Base-by-base conservation (phyloP, 2,888 invertebrate genomes). In the Conops quadrifasciatus region DNA sequence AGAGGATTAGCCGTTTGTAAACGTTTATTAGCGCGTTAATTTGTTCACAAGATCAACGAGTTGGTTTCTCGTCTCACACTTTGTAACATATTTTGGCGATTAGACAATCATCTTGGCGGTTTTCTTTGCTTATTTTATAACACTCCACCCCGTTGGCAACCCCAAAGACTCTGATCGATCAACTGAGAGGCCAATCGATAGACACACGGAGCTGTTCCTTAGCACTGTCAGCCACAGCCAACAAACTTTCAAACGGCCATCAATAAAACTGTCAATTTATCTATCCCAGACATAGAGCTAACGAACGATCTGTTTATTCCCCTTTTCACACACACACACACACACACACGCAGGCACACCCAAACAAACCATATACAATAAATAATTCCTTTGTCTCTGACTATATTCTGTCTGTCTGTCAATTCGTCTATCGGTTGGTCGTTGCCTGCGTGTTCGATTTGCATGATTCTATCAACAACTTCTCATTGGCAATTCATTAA, bases 401-500 rank as follows among this genome's bases (percentile, higher is more conserved):
- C 24, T 24, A 13, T 24, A 28, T 13, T 58, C 28, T 28, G 58
- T 15, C 58, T 24, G 28, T 15, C 58, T 28, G 28, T 26, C 58
- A 11, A 28, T 28, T 15, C 15, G 26, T 28, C 3, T 13, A 28
- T 2, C 16, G 4, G 2, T 28, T 28, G 58, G 15, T 58, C 19
- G 11, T 16, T 15, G 58, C 9, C 4, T 28, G 58, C 47, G 47
- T 63, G 43, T 19, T 62, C 36, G 21, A 62, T 63, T 45, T 63
- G 63, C 63, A 13, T 63, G 21, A n/a, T 21, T 63, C 26, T 28
- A 63, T 63, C 45, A 63, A 36, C 63, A 63, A 24, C 45, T 45
- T 45, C 19, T 63, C 45, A 63, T 45, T 45, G 24, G 43, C 62
- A 45, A 43, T 45, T 36, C 2, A 62, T 19, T 21, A 36, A 62